Evolutionary conservation across 2,113 vertebrate genomes (phyloP).

Genomic region (Eudorcas thomsonii): DNA sequence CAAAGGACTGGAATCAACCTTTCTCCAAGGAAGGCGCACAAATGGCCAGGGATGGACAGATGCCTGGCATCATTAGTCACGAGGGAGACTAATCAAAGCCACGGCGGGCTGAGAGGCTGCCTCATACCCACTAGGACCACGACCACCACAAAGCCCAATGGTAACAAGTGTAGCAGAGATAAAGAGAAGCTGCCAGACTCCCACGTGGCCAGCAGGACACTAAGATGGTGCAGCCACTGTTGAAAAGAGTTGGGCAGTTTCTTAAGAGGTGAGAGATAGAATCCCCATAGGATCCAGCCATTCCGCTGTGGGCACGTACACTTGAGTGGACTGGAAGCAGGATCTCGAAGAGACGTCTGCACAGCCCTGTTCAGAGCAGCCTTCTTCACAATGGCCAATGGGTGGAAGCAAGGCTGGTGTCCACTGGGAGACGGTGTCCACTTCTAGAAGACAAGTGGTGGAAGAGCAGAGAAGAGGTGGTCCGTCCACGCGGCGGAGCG

Average conservation of each 20-base stretch:
- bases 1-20: rapidly evolving
- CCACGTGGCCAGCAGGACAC: rapidly evolving
- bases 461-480: rapidly evolving
- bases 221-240: rapidly evolving
- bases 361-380: rapidly evolving
- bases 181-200: rapidly evolving
- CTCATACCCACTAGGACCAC: rapidly evolving
- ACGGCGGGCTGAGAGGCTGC: rapidly evolving
- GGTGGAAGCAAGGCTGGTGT: rapidly evolving
- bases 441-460: too few species aligned
- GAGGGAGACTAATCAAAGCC: neutral
- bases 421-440: rapidly evolving
- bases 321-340: rapidly evolving
- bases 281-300: rapidly evolving
- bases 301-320: rapidly evolving
- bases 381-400: rapidly evolving
- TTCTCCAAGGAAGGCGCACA: rapidly evolving
- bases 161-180: rapidly evolving
- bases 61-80: rapidly evolving
- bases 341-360: rapidly evolving
- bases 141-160: rapidly evolving
- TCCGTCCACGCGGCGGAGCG: rapidly evolving
- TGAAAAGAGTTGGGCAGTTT: neutral
- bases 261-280: neutral
- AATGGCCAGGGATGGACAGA: rapidly evolving